Evolutionary conservation across 2,113 vertebrate genomes (phyloP), one percentile per base, ranked within the genome.

Genomic region (Rhea americana): DNA sequence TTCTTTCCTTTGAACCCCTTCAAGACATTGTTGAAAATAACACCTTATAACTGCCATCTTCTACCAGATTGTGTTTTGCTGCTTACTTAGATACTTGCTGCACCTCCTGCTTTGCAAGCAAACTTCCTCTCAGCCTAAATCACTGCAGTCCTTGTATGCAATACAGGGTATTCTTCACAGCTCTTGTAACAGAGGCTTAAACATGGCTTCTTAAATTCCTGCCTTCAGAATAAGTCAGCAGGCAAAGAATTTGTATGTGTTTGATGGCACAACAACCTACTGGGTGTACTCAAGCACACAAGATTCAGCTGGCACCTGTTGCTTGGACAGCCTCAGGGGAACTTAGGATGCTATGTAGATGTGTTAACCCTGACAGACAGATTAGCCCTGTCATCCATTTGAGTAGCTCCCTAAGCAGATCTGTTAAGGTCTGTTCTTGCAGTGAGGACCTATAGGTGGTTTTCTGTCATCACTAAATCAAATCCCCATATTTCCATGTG

Each of bases 121-220:
- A 20, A 61, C 37, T 41, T 87, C 8, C 7, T 50, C 8, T 63
- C 11, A 19, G 45, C n/a, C 37, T 74, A 4, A 32, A 14, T 88
- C 21, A 25, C 22, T 72, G 9, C 13, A 55, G 5, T 7, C 41
- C 28, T 37, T 11, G 1, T 5, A 50, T 9, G 50, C 65, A 59
- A 43, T 50, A 22, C 1, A 7, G 11, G 43, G n/a, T 70, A 43
- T 37, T 85, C 4, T 43, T 89, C 24, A 22, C n/a, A 41, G 26
- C 30, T 24, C 22, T 75, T 55, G 32, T 11, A 41, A 9, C 13
- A 22, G 9, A 82, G 56, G 7, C 32, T 28, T 75, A 51, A 75
- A 30, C 0, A 0, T 20, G 81, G 0, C 43, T 63, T 77, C 39
- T 78, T 87, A 82, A 68, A 24, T 28, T 56, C 16, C 11, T 55